phyloP scores from a whole-genome alignment of 1,140 invertebrate species.

The Metaphire vulgaris region DNA sequence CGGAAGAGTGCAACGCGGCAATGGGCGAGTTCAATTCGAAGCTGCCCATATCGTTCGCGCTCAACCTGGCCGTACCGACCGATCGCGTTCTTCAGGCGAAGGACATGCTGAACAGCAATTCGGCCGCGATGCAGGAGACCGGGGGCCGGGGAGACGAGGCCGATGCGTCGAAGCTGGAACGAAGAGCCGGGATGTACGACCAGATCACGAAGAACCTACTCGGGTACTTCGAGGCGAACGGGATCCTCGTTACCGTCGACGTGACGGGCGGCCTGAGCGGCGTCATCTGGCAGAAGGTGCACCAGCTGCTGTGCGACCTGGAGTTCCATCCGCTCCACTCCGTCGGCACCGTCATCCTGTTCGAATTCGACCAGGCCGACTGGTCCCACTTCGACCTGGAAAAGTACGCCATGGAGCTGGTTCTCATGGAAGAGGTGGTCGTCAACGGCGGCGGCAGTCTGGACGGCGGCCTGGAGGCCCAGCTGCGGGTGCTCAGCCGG shows the following conservation, averaged over 20 bases:
- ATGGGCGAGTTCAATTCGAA: not conserved
- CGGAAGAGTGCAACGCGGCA: not conserved
- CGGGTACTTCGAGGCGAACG: not conserved
- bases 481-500: not conserved
- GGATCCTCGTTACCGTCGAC: not conserved
- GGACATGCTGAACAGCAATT: not conserved
- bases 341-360: not conserved
- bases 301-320: not conserved
- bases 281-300: not conserved
- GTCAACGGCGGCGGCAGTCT: too few relatives aligned
- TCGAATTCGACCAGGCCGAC: not conserved
- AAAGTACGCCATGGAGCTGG: not conserved
- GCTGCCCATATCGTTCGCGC: not conserved
- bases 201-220: not conserved
- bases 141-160: not conserved
- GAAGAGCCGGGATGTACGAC: not conserved
- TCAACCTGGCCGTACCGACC: not conserved
- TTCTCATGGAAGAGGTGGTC: not conserved
- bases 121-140: not conserved
- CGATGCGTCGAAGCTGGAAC: not conserved
- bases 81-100: not conserved
- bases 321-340: not conserved
- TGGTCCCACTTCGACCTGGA: not conserved
- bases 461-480: not conserved
- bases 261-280: not conserved